Conservation (phyloP, 1,140 invertebrate genomes). For the Brachionus rubens region DNA sequence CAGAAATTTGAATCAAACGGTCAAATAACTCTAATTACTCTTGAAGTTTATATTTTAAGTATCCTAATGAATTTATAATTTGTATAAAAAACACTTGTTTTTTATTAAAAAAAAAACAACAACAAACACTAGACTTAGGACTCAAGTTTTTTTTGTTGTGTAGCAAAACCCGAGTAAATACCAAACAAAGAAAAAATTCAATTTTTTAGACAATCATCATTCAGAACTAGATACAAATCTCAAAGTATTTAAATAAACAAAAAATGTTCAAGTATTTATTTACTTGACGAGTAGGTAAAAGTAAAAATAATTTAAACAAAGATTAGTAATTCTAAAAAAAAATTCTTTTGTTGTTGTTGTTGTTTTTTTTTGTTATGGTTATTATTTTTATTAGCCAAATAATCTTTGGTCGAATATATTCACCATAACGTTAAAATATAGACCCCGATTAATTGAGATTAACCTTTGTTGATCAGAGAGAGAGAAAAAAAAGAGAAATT, state of each 20-base stretch:
- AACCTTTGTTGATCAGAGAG: conserved; percentile 37
- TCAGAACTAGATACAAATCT: neutral
- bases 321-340: conserved; percentile 12
- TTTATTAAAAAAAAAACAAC: no score
- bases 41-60: no score
- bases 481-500: no score
- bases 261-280: conserved; percentile 42
- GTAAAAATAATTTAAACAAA: neutral
- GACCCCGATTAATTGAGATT: conserved; percentile 21
- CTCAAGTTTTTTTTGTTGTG: no score
- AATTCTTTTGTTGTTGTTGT: neutral
- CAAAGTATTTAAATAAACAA: conserved; percentile 5
- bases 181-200: neutral
- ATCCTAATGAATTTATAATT: no score
- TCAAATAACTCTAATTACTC: no score
- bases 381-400: conserved; percentile 30
- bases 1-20: no score
- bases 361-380: no score
- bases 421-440: conserved; percentile 8
- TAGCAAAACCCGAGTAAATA: neutral
- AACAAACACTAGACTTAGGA: no score
- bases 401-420: conserved; percentile 29
- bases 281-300: conserved; percentile 10
- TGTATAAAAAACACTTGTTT: no score
- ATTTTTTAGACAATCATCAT: conserved; percentile 11